These are phyloP conservation scores for Enteromius anoplus DNA, from an alignment of 2,797 vertebrate genomes.

Conservation along the genomic window DNA sequence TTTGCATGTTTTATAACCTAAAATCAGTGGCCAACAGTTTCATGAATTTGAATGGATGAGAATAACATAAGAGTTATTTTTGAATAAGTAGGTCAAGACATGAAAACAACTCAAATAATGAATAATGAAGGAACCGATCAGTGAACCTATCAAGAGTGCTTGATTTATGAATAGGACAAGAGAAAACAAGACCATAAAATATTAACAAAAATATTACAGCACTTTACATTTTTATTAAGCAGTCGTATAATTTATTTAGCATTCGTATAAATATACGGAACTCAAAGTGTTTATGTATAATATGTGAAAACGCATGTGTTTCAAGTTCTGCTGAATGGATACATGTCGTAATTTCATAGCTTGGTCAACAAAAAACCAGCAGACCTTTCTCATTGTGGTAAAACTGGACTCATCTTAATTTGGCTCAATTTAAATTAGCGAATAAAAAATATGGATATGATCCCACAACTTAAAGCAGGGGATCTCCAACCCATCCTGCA, in stretches of 20 bases:
- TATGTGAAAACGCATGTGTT: not conserved
- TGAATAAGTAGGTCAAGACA: constrained; percentile 1
- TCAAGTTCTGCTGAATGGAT: not conserved
- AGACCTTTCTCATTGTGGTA: not conserved
- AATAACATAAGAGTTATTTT: not conserved
- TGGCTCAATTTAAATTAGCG: not conserved
- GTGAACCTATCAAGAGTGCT: not conserved
- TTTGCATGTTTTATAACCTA: not conserved
- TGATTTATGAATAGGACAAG: not conserved
- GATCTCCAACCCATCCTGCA: not conserved
- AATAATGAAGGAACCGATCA: constrained; percentile 4
- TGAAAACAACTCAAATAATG: constrained; percentile 10
- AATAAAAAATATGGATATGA: not conserved
- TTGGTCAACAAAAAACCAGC: not conserved
- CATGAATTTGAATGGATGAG: not conserved
- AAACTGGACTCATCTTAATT: not conserved
- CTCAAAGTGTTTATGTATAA: not conserved
- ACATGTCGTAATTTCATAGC: not conserved
- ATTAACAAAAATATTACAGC: not conserved
- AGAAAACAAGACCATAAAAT: not conserved
- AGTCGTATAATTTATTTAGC: no score
- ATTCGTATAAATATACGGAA: not conserved
- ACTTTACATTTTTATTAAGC: not conserved
- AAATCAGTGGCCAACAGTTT: not conserved
- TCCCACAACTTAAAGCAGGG: not conserved